Evolutionary conservation across 2,888 invertebrate species (phyloP).

Genomic region (Amiota communis): DNA sequence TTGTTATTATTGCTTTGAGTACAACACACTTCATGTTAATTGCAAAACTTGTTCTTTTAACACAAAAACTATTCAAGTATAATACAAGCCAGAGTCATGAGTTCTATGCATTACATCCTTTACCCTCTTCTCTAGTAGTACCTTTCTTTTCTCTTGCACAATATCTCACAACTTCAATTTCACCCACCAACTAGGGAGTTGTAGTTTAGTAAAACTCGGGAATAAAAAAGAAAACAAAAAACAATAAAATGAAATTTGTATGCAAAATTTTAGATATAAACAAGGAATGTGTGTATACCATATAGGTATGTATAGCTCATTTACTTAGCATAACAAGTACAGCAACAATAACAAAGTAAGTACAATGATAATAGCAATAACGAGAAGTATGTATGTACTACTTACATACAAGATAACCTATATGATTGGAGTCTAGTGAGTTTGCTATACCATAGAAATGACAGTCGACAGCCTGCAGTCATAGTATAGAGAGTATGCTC

Average conservation of each 20-base stretch:
- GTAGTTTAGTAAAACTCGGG: background rate
- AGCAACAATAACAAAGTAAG: conserved; percentile 12
- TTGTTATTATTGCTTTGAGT: background rate
- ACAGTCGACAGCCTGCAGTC: background rate
- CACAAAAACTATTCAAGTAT: conserved; percentile 34
- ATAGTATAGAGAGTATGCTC: background rate
- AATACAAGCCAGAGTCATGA: background rate
- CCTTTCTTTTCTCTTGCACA: no score
- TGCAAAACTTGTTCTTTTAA: conserved; percentile 46
- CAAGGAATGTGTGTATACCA: no score
- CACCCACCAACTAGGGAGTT: no score
- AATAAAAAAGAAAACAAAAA: conserved; percentile 57
- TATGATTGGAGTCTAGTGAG: background rate
- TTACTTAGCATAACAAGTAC: conserved; percentile 64
- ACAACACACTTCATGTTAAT: conserved; percentile 42
- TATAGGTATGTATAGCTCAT: conserved; percentile 43
- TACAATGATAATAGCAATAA: conserved; percentile 20
- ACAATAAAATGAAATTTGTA: conserved; percentile 67
- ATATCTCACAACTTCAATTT: background rate
- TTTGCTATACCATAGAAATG: conserved; percentile 18
- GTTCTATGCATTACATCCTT: no score
- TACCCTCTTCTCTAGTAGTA: no score
- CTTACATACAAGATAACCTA: no score
- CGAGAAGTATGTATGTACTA: conserved; percentile 6
- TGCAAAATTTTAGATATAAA: conserved; percentile 56